phyloP scores from a whole-genome alignment of 2,888 invertebrate genomes.

The Drosophila hamatofila region DNA sequence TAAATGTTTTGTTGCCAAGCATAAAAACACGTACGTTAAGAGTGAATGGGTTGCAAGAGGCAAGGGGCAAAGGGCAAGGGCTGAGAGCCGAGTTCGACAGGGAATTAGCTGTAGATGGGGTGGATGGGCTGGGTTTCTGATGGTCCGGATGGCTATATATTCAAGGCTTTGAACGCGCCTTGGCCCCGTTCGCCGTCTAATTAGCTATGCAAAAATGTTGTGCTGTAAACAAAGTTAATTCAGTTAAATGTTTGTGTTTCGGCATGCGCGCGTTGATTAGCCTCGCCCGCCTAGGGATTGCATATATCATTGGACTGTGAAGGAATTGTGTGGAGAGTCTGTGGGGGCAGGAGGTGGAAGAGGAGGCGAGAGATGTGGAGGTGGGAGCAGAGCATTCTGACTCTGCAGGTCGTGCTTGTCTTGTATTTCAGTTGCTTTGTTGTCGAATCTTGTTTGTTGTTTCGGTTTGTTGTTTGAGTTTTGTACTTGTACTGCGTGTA shows the following conservation, averaged over 20 bases:
- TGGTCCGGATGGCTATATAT: constrained; percentile 43
- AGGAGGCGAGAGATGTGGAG: too few relatives aligned
- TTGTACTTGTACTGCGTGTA: constrained; percentile 70
- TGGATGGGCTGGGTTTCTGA: neutral
- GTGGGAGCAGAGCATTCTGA: constrained; percentile 1
- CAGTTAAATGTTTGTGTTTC: constrained; percentile 77
- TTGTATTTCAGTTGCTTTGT: constrained; percentile 53
- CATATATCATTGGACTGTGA: constrained; percentile 46
- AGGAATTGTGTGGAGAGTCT: neutral
- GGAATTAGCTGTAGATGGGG: constrained; percentile 45
- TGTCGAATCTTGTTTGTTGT: constrained; percentile 36
- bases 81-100: constrained; percentile 13
- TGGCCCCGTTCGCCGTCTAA: constrained; percentile 51
- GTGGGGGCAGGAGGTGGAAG: neutral
- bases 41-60: constrained; percentile 1
- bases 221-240: constrained; percentile 75
- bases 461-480: constrained; percentile 67
- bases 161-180: constrained; percentile 16
- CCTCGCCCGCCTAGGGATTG: constrained; percentile 33
- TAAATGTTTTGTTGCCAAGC: constrained; percentile 20
- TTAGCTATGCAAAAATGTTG: constrained; percentile 76
- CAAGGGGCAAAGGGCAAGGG: neutral
- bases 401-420: constrained; percentile 21
- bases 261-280: constrained; percentile 73
- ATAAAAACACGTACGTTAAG: constrained; percentile 14